Conservation (phyloP, 2,113 vertebrate genomes). For the Corythaeola cristata region DNA sequence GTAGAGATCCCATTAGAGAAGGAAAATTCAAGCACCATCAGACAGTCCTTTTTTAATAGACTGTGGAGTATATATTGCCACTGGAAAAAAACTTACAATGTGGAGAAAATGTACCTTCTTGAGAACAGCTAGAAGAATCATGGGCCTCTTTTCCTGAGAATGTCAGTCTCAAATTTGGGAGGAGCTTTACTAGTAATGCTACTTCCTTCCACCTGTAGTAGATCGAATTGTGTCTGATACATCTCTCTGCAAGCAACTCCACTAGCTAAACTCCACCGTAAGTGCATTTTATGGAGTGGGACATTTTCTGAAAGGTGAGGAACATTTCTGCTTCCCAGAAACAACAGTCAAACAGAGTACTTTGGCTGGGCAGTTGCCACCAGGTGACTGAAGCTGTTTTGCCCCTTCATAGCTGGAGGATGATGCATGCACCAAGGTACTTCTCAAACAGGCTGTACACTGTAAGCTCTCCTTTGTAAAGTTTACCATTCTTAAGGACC, state of each 20-base stretch:
- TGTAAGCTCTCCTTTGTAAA: not conserved
- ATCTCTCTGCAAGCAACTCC: not conserved
- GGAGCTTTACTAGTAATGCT: not conserved
- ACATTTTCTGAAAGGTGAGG: not conserved
- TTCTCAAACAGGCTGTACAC: not conserved
- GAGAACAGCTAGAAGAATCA: not conserved
- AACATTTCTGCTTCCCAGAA: not conserved
- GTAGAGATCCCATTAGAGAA: not conserved
- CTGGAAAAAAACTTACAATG: fast-evolving
- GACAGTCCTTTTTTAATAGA: not conserved
- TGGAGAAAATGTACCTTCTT: not conserved
- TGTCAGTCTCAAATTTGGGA: not conserved
- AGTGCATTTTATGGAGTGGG: not conserved
- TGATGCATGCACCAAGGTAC: not conserved
- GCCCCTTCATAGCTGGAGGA: not conserved
- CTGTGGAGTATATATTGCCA: not conserved
- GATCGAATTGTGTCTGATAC: not conserved
- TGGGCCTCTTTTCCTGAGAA: not conserved
- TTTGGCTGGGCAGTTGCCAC: not conserved
- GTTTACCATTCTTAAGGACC: not conserved
- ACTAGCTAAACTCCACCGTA: not conserved
- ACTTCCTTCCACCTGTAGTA: not conserved
- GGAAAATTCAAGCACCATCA: not conserved
- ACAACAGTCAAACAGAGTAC: not conserved
- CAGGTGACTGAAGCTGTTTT: not conserved